A percentile compares a stretch with the other conserved stretches of the same genome.
Conservation (phyloP, 2,797 vertebrate species). For the Pangasius macronema region DNA sequence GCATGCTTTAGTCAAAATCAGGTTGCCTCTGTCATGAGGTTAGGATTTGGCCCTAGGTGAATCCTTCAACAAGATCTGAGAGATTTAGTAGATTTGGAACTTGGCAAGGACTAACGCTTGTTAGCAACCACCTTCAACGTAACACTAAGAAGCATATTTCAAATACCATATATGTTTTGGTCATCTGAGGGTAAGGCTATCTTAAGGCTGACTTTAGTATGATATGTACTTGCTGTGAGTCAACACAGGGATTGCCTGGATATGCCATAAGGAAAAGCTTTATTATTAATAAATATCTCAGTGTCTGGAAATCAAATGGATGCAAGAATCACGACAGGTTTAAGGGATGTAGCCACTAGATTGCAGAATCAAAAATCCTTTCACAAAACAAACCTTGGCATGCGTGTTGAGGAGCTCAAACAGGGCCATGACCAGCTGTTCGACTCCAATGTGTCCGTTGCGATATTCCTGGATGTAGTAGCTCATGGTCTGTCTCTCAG, state of each 20-base stretch:
- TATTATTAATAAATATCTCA: conserved; percentile 36
- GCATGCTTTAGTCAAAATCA: neutral
- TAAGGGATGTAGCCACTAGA: neutral
- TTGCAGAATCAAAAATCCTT: neutral
- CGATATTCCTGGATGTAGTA: conserved; percentile 96
- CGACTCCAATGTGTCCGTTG: conserved; percentile 83
- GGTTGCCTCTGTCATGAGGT: neutral
- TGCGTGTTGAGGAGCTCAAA: conserved; percentile 95
- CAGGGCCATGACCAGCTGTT: conserved; percentile 89
- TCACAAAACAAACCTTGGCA: conserved; percentile 80
- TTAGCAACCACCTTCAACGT: neutral
- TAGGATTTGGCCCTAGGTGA: neutral
- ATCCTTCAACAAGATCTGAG: neutral
- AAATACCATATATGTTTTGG: neutral
- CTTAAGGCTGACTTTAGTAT: conserved; percentile 49
- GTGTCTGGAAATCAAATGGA: conserved; percentile 24
- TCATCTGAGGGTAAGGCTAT: conserved; percentile 9
- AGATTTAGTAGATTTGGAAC: neutral
- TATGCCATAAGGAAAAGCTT: conserved; percentile 27
- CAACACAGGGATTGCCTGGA: conserved; percentile 54
- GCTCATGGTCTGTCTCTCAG: conserved; percentile 87
- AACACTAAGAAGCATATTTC: neutral
- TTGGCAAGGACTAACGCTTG: neutral
- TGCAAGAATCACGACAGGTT: neutral
- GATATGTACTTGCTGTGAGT: conserved; percentile 49